These are phyloP conservation scores for Pygmarrhopalites habei DNA, from an alignment of 1,140 invertebrate genomes.

Conservation along the genomic window DNA sequence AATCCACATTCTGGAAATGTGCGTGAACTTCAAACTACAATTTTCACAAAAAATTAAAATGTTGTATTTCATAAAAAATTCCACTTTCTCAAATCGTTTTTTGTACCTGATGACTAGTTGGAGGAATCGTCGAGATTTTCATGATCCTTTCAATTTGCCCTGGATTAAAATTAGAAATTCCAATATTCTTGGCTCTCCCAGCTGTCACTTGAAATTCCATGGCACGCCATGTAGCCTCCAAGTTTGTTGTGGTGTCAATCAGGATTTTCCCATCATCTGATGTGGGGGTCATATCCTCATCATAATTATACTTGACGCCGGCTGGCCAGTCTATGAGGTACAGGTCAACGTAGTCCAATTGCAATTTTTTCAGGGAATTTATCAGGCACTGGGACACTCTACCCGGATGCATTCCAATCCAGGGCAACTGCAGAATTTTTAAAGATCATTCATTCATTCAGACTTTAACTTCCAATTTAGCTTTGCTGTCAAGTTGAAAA, in stretches of 20 bases:
- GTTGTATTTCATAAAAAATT: too few relatives aligned
- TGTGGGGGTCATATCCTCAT: conserved; percentile 32
- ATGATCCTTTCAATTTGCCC: conserved; percentile 50
- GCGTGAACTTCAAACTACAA: conserved; percentile 45
- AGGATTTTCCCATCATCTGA: conserved; percentile 25
- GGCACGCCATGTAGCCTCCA: conserved; percentile 42
- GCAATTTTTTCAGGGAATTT: conserved; percentile 42
- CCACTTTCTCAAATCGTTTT: too few relatives aligned
- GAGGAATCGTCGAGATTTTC: conserved; percentile 47
- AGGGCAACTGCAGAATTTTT: conserved; percentile 41
- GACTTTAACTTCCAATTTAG: too few relatives aligned
- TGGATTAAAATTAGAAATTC: conserved; percentile 54
- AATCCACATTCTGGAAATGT: conserved; percentile 48
- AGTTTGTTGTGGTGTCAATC: conserved; percentile 13
- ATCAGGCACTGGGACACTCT: conserved; percentile 34
- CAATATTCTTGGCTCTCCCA: conserved; percentile 42
- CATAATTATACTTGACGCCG: conserved; percentile 47
- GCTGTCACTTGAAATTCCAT: conserved; percentile 41
- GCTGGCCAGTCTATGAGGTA: conserved; percentile 73
- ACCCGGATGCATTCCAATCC: conserved; percentile 47
- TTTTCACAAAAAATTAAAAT: too few relatives aligned
- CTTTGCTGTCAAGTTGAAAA: too few relatives aligned
- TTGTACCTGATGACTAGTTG: conserved; percentile 48
- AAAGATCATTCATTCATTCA: too few relatives aligned
- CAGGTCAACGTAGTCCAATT: too few relatives aligned